These are phyloP conservation scores for Dendrolimus houi DNA, from an alignment of 2,888 invertebrate genomes.

Conservation along the genomic window DNA sequence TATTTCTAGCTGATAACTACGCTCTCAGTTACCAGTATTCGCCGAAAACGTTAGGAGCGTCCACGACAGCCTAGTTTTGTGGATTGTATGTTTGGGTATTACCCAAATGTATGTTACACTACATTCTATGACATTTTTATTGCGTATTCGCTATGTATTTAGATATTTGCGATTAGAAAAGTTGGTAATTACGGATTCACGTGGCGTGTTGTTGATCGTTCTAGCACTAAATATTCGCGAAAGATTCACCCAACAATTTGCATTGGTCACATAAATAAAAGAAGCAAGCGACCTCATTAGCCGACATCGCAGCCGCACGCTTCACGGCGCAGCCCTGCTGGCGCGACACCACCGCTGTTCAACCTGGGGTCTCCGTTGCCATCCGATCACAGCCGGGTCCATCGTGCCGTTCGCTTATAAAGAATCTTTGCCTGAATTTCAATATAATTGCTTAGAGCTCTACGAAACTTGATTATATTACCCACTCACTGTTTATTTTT, in stretches of 20 bases:
- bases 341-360: constrained; percentile 9
- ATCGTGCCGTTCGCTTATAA: constrained; percentile 9
- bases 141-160: constrained; percentile 27
- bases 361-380: constrained; percentile 6
- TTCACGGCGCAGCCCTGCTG: constrained; percentile 17
- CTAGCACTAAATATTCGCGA: constrained; percentile 54
- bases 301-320: constrained; percentile 33
- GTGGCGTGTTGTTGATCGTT: constrained; percentile 33
- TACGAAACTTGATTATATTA: constrained; percentile 35
- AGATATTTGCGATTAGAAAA: constrained; percentile 37
- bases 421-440: constrained; percentile 50
- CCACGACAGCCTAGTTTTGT: constrained; percentile 16
- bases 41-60: constrained; percentile 28
- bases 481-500: constrained; percentile 25
- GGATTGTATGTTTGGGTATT: constrained; percentile 25
- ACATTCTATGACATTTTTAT: constrained; percentile 41
- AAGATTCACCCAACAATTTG: constrained; percentile 57
- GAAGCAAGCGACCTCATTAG: constrained; percentile 63
- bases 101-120: constrained; percentile 25
- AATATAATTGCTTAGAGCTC: constrained; percentile 43
- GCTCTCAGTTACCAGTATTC: constrained; percentile 32
- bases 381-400: too few relatives aligned
- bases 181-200: constrained; percentile 48
- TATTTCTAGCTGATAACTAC: constrained; percentile 29
- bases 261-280: constrained; percentile 70